A percentile compares a stretch with the other conserved stretches of the same genome.
Evolutionary conservation across 2,113 vertebrate species (phyloP).

Genomic region (Sinocyclocheilus rhinocerous): DNA sequence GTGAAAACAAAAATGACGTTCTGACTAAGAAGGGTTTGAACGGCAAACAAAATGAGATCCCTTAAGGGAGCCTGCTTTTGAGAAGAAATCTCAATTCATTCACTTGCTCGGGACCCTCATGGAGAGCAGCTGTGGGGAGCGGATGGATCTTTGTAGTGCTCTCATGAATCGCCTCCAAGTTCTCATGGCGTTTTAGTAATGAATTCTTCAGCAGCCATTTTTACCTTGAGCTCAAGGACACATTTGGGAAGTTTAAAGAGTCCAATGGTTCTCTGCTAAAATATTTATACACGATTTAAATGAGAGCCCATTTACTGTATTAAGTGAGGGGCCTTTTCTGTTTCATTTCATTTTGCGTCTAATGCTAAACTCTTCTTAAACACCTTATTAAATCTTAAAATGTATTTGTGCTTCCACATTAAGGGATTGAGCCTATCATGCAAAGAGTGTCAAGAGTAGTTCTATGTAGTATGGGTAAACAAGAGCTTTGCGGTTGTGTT

Average conservation of each 20-base stretch:
- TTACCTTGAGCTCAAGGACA: constrained; percentile 29
- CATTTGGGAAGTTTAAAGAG: constrained; percentile 22
- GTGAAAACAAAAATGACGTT: constrained; percentile 22
- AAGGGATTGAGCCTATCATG: background rate
- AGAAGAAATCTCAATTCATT: constrained; percentile 38
- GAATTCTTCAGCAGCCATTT: constrained; percentile 32
- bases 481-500: constrained; percentile 9
- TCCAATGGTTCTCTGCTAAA: constrained; percentile 12
- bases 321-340: background rate
- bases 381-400: background rate
- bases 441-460: constrained; percentile 5
- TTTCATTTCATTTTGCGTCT: constrained; percentile 4
- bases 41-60: constrained; percentile 32
- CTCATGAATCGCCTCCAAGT: constrained; percentile 17
- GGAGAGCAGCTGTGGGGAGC: constrained; percentile 7
- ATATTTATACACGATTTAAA: constrained; percentile 3
- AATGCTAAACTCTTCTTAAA: background rate
- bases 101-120: constrained; percentile 8
- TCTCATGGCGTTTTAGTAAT: constrained; percentile 28
- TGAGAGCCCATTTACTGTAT: background rate
- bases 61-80: constrained; percentile 12
- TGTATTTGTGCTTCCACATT: background rate
- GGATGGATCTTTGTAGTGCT: constrained; percentile 42
- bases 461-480: background rate
- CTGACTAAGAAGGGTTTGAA: constrained; percentile 23